These are phyloP conservation scores for Plectropomus leopardus DNA, from an alignment of 2,113 vertebrate species.

Conservation along the genomic window DNA sequence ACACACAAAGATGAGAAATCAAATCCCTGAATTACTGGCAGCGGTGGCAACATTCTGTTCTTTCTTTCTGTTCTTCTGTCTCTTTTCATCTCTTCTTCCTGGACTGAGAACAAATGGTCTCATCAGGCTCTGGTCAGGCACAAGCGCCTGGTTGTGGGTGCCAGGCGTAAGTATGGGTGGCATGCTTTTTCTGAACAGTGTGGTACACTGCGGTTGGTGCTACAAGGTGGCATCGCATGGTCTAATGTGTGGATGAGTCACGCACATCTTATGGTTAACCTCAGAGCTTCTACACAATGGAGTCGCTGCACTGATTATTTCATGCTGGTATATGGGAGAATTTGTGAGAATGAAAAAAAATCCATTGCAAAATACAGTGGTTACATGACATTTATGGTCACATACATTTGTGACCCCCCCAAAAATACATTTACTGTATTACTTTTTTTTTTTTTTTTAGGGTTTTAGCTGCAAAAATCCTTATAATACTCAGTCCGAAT, in stretches of 20 bases:
- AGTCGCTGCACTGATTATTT: constrained; percentile 8
- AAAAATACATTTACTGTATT: neutral
- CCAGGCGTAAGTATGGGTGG: constrained; percentile 65
- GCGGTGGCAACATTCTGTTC: constrained; percentile 53
- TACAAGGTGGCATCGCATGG: constrained; percentile 62
- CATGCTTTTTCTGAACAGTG: constrained; percentile 48
- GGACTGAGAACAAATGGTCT: constrained; percentile 64
- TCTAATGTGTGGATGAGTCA: constrained; percentile 49
- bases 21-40: constrained; percentile 66
- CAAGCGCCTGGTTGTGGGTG: constrained; percentile 53
- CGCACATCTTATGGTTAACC: constrained; percentile 59
- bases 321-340: constrained; percentile 18
- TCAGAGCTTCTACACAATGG: constrained; percentile 47
- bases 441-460: neutral
- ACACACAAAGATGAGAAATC: constrained; percentile 73
- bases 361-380: neutral
- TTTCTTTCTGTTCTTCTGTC: constrained; percentile 35
- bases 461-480: neutral
- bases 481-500: neutral
- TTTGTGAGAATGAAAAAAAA: constrained; percentile 7
- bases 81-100: constrained; percentile 58
- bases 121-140: constrained; percentile 49
- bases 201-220: constrained; percentile 40
- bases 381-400: too few relatives aligned
- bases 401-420: too few relatives aligned